These are phyloP conservation scores for Phrynocephalus guinanensis DNA, from an alignment of 2,797 vertebrate species.

Conservation along the genomic window DNA sequence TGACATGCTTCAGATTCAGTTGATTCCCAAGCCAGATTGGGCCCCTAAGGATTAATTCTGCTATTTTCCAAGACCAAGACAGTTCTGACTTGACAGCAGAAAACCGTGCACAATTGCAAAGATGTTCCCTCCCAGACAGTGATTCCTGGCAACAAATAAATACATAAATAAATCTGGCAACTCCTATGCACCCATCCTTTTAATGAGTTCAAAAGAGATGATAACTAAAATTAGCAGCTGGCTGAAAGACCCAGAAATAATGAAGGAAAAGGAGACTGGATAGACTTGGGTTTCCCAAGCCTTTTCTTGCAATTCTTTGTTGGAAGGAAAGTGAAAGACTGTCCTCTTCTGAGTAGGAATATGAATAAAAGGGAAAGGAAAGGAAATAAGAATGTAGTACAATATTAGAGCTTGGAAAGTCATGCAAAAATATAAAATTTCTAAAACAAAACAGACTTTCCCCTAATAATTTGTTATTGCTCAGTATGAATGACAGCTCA, in stretches of 20 bases:
- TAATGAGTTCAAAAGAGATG: background rate
- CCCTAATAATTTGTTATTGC: background rate
- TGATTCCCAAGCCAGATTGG: background rate
- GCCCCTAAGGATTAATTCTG: background rate
- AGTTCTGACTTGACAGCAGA: no score
- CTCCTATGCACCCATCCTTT: background rate
- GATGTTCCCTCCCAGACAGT: background rate
- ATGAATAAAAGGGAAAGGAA: slow-evolving; percentile 27
- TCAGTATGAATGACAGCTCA: background rate
- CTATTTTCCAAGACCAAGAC: background rate
- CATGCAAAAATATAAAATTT: background rate
- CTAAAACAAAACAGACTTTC: background rate
- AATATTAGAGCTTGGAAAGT: background rate
- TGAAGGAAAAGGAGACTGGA: no score
- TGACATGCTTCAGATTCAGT: background rate
- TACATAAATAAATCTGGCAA: background rate
- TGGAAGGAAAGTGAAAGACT: slow-evolving; percentile 68
- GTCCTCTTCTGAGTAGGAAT: slow-evolving; percentile 73
- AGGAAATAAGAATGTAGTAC: background rate
- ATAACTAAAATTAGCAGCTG: background rate
- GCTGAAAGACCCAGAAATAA: background rate
- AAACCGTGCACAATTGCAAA: background rate
- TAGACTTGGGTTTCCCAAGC: slow-evolving; percentile 33
- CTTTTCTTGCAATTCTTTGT: background rate
- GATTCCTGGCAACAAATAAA: background rate